A percentile compares a stretch with the other conserved stretches of the same genome.
Evolutionary conservation across 2,797 vertebrate genomes (phyloP).

Genomic region (Gambelia wislizenii): DNA sequence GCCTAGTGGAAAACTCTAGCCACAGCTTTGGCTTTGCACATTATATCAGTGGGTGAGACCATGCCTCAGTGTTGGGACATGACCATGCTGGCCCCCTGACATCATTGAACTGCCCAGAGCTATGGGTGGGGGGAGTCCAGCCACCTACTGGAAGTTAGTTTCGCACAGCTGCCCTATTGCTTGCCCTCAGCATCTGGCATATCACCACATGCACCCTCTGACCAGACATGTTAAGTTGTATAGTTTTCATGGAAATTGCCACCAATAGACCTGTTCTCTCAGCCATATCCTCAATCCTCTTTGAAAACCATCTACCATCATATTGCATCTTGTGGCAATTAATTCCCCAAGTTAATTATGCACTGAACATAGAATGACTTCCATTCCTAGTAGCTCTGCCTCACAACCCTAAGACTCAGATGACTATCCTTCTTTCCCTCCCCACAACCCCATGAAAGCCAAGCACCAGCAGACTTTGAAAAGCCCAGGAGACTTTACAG

Average conservation of each 20-base stretch:
- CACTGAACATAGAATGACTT: background rate
- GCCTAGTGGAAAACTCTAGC: too few species aligned
- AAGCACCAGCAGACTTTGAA: background rate
- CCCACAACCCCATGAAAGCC: background rate
- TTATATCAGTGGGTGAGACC: too few species aligned
- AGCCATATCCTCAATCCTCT: background rate
- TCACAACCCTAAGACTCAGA: background rate
- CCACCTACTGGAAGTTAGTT: background rate
- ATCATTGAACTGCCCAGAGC: background rate
- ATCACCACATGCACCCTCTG: background rate
- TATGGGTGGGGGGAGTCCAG: background rate
- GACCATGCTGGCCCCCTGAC: too few species aligned
- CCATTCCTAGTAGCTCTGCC: background rate
- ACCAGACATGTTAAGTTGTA: background rate
- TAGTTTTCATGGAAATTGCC: background rate
- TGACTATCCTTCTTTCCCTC: background rate
- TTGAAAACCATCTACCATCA: background rate
- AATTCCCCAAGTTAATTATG: background rate
- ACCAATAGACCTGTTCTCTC: background rate
- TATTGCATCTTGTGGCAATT: background rate
- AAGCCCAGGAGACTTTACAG: background rate
- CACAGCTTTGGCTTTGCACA: too few species aligned
- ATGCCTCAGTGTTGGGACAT: too few species aligned
- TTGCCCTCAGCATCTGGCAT: background rate
- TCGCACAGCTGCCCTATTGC: background rate